Percentiles rank a stretch among this genome's conserved stretches.
Conservation (phyloP, 1,140 invertebrate genomes). For the Parapsyche elsis region DNA sequence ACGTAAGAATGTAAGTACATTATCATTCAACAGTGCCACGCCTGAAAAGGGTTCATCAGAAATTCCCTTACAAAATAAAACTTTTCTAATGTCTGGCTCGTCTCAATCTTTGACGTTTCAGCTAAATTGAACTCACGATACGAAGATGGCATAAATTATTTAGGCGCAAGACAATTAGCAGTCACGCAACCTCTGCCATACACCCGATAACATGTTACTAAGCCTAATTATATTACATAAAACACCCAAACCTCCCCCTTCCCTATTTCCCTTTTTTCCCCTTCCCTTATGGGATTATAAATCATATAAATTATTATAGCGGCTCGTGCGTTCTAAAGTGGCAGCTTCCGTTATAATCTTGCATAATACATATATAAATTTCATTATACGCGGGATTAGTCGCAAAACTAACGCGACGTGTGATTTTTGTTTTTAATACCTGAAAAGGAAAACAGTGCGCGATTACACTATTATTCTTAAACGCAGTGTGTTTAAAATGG, state of each 20-base stretch:
- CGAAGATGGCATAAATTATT: slow-evolving; percentile 15
- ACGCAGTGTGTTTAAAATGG: no score
- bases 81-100: no score
- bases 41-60: no score
- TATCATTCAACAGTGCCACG: no score
- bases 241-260: not conserved
- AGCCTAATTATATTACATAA: slow-evolving; percentile 12
- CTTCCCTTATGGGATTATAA: not conserved
- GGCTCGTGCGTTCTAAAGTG: not conserved
- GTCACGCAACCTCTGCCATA: not conserved
- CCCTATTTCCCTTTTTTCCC: no score
- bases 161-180: not conserved
- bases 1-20: no score
- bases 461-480: no score
- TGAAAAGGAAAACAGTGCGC: no score
- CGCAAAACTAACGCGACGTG: not conserved
- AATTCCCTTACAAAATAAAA: no score
- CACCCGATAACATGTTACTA: slow-evolving; percentile 11
- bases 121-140: no score
- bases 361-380: not conserved
- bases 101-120: no score
- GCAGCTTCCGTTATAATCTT: not conserved
- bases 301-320: slow-evolving; percentile 3
- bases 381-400: not conserved
- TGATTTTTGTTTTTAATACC: not conserved